Evolutionary conservation across 2,113 vertebrate genomes (phyloP), one percentile per base, ranked within the genome.

Genomic region (Rostratula benghalensis): DNA sequence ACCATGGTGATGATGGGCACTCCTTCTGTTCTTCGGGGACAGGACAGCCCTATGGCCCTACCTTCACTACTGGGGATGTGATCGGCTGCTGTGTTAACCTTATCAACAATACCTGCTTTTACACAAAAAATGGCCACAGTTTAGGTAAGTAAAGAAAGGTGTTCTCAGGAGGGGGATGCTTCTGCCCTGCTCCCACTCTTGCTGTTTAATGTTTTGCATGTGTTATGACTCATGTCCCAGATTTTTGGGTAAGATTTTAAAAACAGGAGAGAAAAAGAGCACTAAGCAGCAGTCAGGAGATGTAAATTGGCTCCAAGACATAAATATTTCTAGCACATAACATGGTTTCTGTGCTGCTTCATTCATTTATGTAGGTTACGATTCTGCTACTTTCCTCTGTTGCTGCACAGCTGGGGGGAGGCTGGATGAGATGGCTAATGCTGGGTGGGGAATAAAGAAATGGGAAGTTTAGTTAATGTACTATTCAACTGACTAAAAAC

Each of bases 1-100:
- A 99, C 98, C 99, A 99, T 2, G 99, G 99, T 20, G 99, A 99
- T 3, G 99, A 99, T 13, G 99, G 99, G 85, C 99, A 99, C 98
- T 99, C 99, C 96, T 99, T 99, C 98, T 99, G 99, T 83, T 99
- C 99, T 73, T 99, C 99, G 0, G 99, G 99, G 87, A 99, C 99
- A 16, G 99, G 99, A 86, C 99, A 99, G 89, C 99, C 99, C 11
- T 99, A 99, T 5, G 99, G 99, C 69, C 99, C 99, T 21, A 99
- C 99, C 0, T 99, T 99, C 98, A 99, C 99, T 93, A 99, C 99
- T 6, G 99, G 99, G 43, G 99, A 99, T 13, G 99, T 99, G 77
- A 99, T 99, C 28, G 99, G 99, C 98, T 99, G 99, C 98, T 99
- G 99, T 6, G 99, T 99, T 61, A 99, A 99, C 98, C 99, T 99